Evolutionary conservation across 1,140 invertebrate species (phyloP).

Genomic region (Cyphomyrmex costatus): DNA sequence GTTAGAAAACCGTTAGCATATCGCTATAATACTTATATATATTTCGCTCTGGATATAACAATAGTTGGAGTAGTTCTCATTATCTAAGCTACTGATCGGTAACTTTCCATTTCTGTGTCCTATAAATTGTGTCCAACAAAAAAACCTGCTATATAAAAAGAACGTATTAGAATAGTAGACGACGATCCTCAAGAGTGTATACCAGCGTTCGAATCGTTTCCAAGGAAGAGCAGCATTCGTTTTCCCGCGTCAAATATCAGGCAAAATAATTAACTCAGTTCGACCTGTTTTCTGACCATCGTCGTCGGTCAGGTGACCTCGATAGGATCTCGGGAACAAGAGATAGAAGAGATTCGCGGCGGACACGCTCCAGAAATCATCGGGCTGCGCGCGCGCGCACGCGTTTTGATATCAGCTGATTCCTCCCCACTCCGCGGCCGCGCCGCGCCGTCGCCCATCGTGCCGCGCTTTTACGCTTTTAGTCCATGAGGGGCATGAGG

Average conservation of each 20-base stretch:
- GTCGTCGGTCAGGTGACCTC: not conserved
- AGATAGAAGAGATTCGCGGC: not conserved
- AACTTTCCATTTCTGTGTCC: not conserved
- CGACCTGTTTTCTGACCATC: not conserved
- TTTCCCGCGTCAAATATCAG: not conserved
- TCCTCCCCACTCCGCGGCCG: constrained; percentile 34
- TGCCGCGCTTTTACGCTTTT: not conserved
- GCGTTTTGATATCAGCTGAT: constrained; percentile 71
- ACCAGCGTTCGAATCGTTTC: not conserved
- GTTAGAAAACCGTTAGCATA: not conserved
- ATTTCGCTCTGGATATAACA: not conserved
- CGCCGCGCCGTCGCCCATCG: not conserved
- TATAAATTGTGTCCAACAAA: not conserved
- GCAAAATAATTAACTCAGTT: not conserved
- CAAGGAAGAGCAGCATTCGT: not conserved
- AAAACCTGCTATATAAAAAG: not conserved
- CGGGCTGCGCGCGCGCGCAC: not conserved
- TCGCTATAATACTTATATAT: not conserved
- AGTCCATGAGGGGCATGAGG: no score
- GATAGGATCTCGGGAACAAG: not conserved
- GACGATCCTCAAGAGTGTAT: not conserved
- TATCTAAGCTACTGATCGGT: not conserved
- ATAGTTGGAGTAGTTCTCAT: not conserved
- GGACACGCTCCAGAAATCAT: constrained; percentile 38
- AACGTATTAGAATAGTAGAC: not conserved